Evolutionary conservation across 2,888 invertebrate genomes (phyloP).

Genomic region (Lepidonotus clava): DNA sequence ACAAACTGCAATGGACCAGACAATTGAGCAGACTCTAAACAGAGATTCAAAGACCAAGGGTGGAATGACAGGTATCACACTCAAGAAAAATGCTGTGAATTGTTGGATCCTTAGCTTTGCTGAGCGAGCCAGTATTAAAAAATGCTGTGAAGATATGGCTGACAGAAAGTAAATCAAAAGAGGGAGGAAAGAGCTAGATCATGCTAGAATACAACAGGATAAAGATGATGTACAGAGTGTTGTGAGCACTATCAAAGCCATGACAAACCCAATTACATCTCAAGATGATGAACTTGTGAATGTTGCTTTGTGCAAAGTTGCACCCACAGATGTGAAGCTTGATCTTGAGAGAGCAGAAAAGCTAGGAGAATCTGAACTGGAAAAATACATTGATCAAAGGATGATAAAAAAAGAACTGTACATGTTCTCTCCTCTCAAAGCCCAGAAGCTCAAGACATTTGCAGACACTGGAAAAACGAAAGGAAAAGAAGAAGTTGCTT

Average conservation of each 20-base stretch:
- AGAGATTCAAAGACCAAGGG: slow-evolving; percentile 34
- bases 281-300: neutral
- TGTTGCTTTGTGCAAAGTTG: neutral
- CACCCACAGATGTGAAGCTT: neutral
- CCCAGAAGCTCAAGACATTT: neutral
- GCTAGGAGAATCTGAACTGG: neutral
- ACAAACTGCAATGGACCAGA: slow-evolving; percentile 29
- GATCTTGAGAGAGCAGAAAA: neutral
- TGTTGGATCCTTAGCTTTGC: neutral
- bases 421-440: neutral
- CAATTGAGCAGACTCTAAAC: slow-evolving; percentile 45
- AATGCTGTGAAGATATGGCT: neutral
- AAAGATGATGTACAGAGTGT: neutral
- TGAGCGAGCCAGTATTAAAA: neutral
- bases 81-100: neutral
- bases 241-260: no score
- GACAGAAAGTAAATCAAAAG: neutral
- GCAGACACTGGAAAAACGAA: neutral
- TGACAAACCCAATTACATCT: neutral
- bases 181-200: neutral
- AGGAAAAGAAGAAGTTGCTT: neutral
- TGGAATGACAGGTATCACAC: slow-evolving; percentile 15
- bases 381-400: neutral
- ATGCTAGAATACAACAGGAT: neutral
- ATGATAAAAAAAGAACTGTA: neutral